phyloP scores from a whole-genome alignment of 2,113 vertebrate genomes.

The Phyllopteryx taeniolatus region DNA sequence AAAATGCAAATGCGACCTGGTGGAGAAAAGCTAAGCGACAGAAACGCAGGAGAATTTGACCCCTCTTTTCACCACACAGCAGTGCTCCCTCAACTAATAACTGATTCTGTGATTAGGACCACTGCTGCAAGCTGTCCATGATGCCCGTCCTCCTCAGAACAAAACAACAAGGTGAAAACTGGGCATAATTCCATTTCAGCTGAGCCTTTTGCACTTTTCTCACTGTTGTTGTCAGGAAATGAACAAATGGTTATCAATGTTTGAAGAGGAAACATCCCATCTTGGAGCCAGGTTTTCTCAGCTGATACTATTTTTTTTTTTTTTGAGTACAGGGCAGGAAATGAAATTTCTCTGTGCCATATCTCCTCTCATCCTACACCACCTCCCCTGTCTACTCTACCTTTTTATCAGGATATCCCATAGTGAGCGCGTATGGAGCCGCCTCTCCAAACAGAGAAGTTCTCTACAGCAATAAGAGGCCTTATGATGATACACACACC shows the following conservation, averaged over 20 bases:
- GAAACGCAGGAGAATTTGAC: slow-evolving; percentile 87
- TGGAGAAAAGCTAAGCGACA: slow-evolving; percentile 87
- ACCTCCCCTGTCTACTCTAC: slow-evolving; percentile 40
- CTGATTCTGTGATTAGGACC: slow-evolving; percentile 91
- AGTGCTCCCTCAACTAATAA: slow-evolving; percentile 81
- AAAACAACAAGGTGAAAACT: slow-evolving; percentile 67
- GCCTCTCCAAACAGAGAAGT: slow-evolving; percentile 57
- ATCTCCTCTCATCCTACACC: slow-evolving; percentile 31
- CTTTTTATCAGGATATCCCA: slow-evolving; percentile 75
- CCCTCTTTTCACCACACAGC: slow-evolving; percentile 61
- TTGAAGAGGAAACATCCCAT: slow-evolving; percentile 84
- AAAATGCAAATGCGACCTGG: slow-evolving; percentile 99
- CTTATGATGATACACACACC: slow-evolving; percentile 41
- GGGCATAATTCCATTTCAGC: slow-evolving; percentile 78
- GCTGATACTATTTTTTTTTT: slow-evolving; percentile 90
- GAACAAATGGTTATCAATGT: slow-evolving; percentile 99
- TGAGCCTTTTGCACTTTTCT: slow-evolving; percentile 82
- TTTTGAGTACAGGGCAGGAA: slow-evolving; percentile 88
- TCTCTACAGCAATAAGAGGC: slow-evolving; percentile 59
- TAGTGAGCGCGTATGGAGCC: slow-evolving; percentile 38
- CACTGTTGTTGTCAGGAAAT: slow-evolving; percentile 99
- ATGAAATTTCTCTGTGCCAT: slow-evolving; percentile 82
- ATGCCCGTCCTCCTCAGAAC: slow-evolving; percentile 75
- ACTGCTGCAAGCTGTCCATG: slow-evolving; percentile 78
- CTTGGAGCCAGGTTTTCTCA: slow-evolving; percentile 86